Conservation (phyloP, 2,888 invertebrate species). For the Allolobophora icterica region DNA sequence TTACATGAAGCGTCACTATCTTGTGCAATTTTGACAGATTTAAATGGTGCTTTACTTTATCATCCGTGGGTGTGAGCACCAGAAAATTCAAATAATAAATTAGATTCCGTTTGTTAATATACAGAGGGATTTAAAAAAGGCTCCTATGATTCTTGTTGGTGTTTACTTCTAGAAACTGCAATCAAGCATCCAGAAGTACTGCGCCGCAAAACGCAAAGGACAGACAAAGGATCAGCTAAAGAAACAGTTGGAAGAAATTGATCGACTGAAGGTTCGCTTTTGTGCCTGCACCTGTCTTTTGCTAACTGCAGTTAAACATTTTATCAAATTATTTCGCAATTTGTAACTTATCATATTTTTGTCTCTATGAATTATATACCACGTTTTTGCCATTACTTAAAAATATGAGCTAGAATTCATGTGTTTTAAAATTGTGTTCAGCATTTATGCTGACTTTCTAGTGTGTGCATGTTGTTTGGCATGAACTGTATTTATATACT, state of each 20-base stretch:
- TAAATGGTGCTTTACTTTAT: too few relatives aligned
- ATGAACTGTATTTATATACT: not conserved
- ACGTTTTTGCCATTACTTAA: not conserved
- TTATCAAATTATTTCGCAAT: not conserved
- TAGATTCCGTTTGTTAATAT: too few relatives aligned
- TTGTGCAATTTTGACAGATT: too few relatives aligned
- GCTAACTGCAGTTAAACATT: not conserved
- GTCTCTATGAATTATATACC: not conserved
- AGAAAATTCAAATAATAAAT: too few relatives aligned
- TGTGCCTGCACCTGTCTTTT: not conserved
- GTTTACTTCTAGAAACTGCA: not conserved
- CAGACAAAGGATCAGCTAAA: not conserved
- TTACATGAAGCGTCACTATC: too few relatives aligned
- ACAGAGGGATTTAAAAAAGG: too few relatives aligned
- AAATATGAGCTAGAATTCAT: not conserved
- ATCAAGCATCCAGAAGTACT: constrained; percentile 7
- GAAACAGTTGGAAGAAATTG: not conserved
- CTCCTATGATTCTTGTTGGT: too few relatives aligned
- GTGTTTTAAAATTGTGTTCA: not conserved
- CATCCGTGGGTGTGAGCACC: too few relatives aligned
- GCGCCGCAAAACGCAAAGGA: constrained; percentile 1
- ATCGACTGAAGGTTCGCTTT: not conserved
- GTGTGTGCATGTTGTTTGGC: not conserved
- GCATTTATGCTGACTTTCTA: not conserved
- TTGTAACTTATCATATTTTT: not conserved